Evolutionary conservation across 92 coral and sea anemone genomes (phyloP), one percentile per base, ranked within the genome.

Genomic region (Galaxea fascicularis): DNA sequence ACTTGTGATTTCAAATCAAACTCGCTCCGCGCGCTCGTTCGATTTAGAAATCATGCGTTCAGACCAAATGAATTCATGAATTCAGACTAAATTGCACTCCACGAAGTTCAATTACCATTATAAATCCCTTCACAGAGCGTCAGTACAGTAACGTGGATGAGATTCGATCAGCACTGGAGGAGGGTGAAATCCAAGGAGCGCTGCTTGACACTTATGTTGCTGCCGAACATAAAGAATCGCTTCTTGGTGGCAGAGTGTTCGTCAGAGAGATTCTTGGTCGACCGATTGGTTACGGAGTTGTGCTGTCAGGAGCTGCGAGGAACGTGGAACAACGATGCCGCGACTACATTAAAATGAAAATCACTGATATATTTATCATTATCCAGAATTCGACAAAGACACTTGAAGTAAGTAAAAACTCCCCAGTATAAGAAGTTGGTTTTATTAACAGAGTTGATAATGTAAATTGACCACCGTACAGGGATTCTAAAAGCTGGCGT

Each of bases 171-270:
- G 98, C 98, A 26, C 51, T 95, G 27, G 79, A 87, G 41, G 76
- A 63, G 4, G 62, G 91, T 7, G 76, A 81, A 62, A 93, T 95
- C 45, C 89, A 85, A 29, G 98, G 98, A 17, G 91, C 93, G 10
- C 76, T 95, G n/a, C 66, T 95, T 7, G 98, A 95, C 78, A 68
- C 90, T 46, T 86, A 87, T 22, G 98, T 93, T 4, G 93, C 96
- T 0, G 98, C 96, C 22, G 91, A 90, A n/a, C 83, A 81, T 71
- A 87, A 92, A 72, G 93, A 95, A 51, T 31, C 83, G 18, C 90
- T 95, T 47, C 73, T 80, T 44, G 80, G 74, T 46, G 86, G 78
- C 46, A 82, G 81, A 26, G 59, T 93, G 7, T 80, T 74, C 67
- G 90, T 92, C 0, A 86, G 82, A 64, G 68, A 76, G 68, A 39